Conservation (phyloP, 2,888 invertebrate species). For the Anarsia innoxiella region DNA sequence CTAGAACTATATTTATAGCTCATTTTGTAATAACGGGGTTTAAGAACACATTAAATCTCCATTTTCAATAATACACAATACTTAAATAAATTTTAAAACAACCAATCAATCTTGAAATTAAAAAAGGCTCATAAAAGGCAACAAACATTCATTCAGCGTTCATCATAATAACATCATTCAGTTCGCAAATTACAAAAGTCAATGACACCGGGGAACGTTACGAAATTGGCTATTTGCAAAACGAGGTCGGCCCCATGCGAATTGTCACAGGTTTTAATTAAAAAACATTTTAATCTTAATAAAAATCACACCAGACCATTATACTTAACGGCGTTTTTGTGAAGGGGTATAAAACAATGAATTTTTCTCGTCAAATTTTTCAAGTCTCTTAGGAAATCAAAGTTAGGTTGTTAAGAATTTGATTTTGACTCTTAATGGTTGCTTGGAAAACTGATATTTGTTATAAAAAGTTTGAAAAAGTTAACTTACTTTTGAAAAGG, state of each 20-base stretch:
- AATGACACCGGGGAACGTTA: not conserved
- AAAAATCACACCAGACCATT: constrained; percentile 10
- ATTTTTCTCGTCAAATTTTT: constrained; percentile 3
- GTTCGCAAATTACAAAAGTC: constrained; percentile 9
- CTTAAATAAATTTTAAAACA: no score
- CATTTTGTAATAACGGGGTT: no score
- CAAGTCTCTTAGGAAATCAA: constrained; percentile 39
- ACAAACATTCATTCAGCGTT: not conserved
- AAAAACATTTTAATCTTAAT: constrained; percentile 14
- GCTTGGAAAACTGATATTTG: no score
- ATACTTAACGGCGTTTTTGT: constrained; percentile 7
- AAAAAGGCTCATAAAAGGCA: not conserved
- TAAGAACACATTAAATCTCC: no score
- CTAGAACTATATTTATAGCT: no score
- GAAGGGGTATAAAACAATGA: constrained; percentile 21
- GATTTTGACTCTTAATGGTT: no score
- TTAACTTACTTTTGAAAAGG: no score
- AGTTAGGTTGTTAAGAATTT: no score
- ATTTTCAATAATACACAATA: no score
- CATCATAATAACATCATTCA: not conserved
- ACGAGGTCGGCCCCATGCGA: constrained; percentile 8
- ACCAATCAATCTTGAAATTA: no score
- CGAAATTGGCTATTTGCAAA: constrained; percentile 10
- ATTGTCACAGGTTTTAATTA: constrained; percentile 10
- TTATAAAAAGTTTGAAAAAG: no score